Base-by-base conservation (phyloP, 2,888 invertebrate genomes). In the Lutraria lutraria region DNA sequence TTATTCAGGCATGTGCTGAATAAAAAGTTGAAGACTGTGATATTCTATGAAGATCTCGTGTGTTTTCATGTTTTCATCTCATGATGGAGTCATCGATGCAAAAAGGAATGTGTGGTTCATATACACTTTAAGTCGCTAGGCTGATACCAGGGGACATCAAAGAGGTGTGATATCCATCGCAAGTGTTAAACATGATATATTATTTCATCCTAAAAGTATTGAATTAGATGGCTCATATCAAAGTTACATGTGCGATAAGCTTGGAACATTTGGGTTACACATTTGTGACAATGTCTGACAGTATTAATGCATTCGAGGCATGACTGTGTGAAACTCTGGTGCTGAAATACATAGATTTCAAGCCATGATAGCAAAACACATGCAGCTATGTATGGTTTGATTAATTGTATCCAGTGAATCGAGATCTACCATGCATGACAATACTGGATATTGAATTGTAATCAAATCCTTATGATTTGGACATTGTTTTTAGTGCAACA, bases 131-230 rank as follows among this genome's bases (percentile, higher is more conserved):
- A 43, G 43, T 34, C 12, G 31, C 31, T 31, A 76, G 1, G 72
- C 15, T 29, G 29, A 31, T 72, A 72, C 72, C 72, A 12, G 15
- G 31, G 31, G 31, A 76, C 34, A 31, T 76, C 29, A 76, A 76
- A 76, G 34, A 16, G 3, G 31, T 4, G 19, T 34, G 76, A 76
- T 76, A 31, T 31, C 29, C 31, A 76, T 76, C 29, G 29, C 19
- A 34, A 34, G 76, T 76, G 76, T 76, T 76, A 76, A 76, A 76
- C 25, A 31, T 76, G 76, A 31, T 76, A 31, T 76, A 76, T 76
- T 76, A 76, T 76, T 19, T 6, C 16, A 15, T 76, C 34, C 31
- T 76, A 19, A 16, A 34, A 76, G 76, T 19, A 31, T 76, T 34
- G 19, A 34, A 76, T 34, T 19, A 16, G 31, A 31, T 31, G 31